These are phyloP conservation scores for Gordius sp. DNA, from an alignment of 2,888 invertebrate genomes.

Conservation along the genomic window DNA sequence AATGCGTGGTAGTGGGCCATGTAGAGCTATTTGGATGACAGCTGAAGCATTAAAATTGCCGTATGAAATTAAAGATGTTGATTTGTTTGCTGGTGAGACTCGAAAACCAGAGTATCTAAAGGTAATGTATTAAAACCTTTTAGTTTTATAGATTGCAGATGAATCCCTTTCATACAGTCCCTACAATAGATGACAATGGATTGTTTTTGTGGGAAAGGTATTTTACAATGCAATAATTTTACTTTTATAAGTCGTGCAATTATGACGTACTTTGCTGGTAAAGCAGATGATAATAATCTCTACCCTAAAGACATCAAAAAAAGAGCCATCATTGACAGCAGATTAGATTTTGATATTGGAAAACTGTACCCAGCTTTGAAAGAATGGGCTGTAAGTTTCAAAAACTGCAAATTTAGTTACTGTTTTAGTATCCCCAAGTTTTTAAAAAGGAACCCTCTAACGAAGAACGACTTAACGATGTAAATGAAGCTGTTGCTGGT, in stretches of 20 bases:
- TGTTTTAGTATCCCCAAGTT: constrained; percentile 11
- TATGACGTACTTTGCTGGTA: constrained; percentile 1
- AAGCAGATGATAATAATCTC: not conserved
- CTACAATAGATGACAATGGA: constrained; percentile 13
- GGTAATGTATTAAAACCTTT: not conserved
- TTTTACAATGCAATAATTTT: not conserved
- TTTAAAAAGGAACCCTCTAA: not conserved
- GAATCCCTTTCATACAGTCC: constrained; percentile 10
- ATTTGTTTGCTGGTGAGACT: not conserved
- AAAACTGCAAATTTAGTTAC: not conserved
- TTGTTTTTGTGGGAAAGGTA: constrained; percentile 3
- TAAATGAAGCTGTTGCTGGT: not conserved
- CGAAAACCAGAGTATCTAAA: not conserved
- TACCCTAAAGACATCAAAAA: constrained; percentile 8
- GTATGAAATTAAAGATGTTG: not conserved
- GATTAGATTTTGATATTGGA: constrained; percentile 9
- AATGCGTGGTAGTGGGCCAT: not conserved
- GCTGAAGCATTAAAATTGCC: not conserved
- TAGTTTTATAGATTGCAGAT: too few relatives aligned
- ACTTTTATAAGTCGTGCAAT: constrained; percentile 6
- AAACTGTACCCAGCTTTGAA: not conserved
- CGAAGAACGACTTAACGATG: not conserved
- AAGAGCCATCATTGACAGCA: constrained; percentile 3
- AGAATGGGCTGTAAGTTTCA: constrained; percentile 5
- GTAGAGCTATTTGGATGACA: not conserved